phyloP scores from a whole-genome alignment of 2,888 invertebrate genomes.

The Oligia latruncula region DNA sequence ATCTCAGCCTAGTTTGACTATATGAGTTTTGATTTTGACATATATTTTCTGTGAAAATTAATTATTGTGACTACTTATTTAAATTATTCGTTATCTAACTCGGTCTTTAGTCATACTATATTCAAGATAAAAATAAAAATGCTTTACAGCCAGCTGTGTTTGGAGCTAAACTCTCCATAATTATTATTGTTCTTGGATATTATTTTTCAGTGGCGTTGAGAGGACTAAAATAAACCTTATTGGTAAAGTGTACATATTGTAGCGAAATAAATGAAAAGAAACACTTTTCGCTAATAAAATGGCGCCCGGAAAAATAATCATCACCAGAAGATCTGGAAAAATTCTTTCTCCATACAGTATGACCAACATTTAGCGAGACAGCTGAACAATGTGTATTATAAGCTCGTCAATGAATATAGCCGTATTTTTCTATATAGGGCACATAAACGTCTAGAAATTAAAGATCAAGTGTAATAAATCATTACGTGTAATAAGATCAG shows the following conservation, averaged over 20 bases:
- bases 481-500: slow-evolving; percentile 33
- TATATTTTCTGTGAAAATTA: neutral
- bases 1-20: too few relatives aligned
- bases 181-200: neutral
- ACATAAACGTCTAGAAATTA: neutral
- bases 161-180: neutral
- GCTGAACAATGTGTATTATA: too few relatives aligned
- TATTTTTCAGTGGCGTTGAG: neutral
- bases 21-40: too few relatives aligned
- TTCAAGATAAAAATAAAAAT: neutral
- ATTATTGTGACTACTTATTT: neutral
- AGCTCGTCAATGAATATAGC: neutral
- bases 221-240: too few relatives aligned
- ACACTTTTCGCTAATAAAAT: too few relatives aligned
- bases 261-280: neutral
- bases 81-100: neutral
- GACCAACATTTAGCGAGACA: too few relatives aligned
- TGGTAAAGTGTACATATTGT: neutral
- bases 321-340: too few relatives aligned
- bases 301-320: too few relatives aligned
- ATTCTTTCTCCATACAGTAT: too few relatives aligned
- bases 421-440: neutral
- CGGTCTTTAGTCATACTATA: neutral
- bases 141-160: neutral
- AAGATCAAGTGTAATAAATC: slow-evolving; percentile 26